Evolutionary conservation across 2,797 vertebrate species (phyloP), one percentile per base, ranked within the genome.

Genomic region (Lepilemur ruficaudatus): DNA sequence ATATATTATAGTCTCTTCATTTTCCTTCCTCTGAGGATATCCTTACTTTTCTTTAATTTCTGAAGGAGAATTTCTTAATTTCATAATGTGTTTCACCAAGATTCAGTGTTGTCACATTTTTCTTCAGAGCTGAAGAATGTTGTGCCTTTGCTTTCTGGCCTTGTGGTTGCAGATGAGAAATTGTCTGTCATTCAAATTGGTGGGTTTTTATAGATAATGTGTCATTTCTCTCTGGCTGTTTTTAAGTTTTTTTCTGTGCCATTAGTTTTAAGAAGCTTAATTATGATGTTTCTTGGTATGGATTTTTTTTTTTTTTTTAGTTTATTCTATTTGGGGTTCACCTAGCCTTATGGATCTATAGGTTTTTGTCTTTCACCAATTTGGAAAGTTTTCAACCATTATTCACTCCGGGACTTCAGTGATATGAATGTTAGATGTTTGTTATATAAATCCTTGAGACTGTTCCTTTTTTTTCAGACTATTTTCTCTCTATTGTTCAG

Each of bases 401-500:
- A 70, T 75, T 83, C 63, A 48, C 92, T 88, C 73, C 55, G 7
- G 76, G 48, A 76, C 55, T 95, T 57, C 86, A 93, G 20, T 65
- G 48, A 76, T 96, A 73, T 48, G 52, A 96, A 93, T 85, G 67
- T 94, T 95, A 93, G 80, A 50, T 82, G 81, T 94, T 81, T 92
- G 72, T 85, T 93, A 46, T 35, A 89, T 92, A 94, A 96, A 97
- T 96, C 82, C 72, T 61, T n/a, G n/a, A 85, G 52, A 93, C 50
- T 48, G 11, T 93, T 82, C 63, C 75, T 82, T 83, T 93, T 93
- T 92, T 48, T 92, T 38, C 48, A 79, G 76, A 67, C 78, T 93
- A 50, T 95, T 96, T 96, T 93, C 91, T 96, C 63, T 88, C 88
- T 88, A 72, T 92, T 94, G 91, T 95, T 94, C 78, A 85, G 61